Percentiles rank a stretch among this genome's conserved stretches.
These are phyloP conservation scores for Drosophila vallismaia DNA, from an alignment of 2,888 invertebrate species.

Conservation along the genomic window DNA sequence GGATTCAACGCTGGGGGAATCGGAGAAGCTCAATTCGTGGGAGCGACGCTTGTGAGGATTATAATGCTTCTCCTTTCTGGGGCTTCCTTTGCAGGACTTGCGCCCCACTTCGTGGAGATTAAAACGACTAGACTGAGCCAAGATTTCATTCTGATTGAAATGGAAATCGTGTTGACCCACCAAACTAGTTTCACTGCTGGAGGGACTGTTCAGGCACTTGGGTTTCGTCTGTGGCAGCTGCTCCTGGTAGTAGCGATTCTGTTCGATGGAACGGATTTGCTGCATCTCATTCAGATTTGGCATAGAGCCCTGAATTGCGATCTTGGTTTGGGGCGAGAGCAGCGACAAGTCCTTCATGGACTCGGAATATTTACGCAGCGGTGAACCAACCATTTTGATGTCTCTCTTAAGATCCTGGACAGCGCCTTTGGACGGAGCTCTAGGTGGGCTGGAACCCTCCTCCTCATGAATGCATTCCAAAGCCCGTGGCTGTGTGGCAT, in stretches of 20 bases:
- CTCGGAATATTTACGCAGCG: conserved; percentile 81
- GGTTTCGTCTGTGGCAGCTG: conserved; percentile 30
- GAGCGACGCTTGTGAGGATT: conserved; percentile 62
- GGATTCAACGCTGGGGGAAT: conserved; percentile 67
- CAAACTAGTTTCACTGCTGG: conserved; percentile 69
- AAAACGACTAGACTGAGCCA: conserved; percentile 83
- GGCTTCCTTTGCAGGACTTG: conserved; percentile 59
- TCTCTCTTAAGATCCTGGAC: conserved; percentile 76
- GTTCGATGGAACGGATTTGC: conserved; percentile 82
- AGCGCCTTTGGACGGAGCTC: conserved; percentile 21
- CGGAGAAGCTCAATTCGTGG: conserved; percentile 69
- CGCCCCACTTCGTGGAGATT: conserved; percentile 82
- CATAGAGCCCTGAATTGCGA: conserved; percentile 83
- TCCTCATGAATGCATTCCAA: conserved; percentile 81
- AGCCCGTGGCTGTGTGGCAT: conserved; percentile 62
- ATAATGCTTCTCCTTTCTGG: conserved; percentile 17
- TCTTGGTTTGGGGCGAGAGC: conserved; percentile 68
- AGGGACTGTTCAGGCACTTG: conserved; percentile 57
- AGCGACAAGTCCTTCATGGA: conserved; percentile 82
- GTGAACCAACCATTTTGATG: conserved; percentile 80
- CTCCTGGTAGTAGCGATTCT: conserved; percentile 82
- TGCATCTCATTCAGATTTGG: conserved; percentile 83
- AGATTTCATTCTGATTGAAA: conserved; percentile 83
- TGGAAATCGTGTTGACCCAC: conserved; percentile 71
- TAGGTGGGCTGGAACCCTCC: conserved; percentile 56